Conservation (phyloP, 2,113 vertebrate species). For the Chloroceryle aenea region DNA sequence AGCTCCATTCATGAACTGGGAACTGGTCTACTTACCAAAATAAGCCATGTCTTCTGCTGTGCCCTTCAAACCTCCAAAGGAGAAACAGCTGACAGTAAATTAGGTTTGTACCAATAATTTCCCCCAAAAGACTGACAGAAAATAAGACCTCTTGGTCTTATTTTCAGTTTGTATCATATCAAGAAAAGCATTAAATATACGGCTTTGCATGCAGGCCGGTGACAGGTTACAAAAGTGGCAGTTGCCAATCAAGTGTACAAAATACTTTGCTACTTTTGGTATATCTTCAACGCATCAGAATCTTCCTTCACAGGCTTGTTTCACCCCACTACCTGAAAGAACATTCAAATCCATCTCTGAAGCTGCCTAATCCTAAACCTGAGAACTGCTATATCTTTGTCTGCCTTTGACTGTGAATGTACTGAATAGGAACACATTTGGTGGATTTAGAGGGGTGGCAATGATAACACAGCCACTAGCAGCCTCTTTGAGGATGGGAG, state of each 20-base stretch:
- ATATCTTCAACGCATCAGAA: neutral
- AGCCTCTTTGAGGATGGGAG: neutral
- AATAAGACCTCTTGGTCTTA: neutral
- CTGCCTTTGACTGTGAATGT: neutral
- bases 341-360: neutral
- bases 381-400: neutral
- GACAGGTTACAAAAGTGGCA: neutral
- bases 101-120: neutral
- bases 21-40: neutral
- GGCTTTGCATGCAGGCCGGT: neutral
- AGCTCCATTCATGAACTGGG: neutral
- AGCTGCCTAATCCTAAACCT: neutral
- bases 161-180: neutral
- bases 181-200: neutral
- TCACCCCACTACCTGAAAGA: neutral
- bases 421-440: neutral
- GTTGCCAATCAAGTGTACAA: neutral
- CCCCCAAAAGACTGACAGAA: neutral
- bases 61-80: neutral
- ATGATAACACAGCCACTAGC: neutral
- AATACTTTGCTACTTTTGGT: neutral
- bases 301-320: neutral
- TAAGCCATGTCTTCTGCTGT: neutral
- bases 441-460: neutral
- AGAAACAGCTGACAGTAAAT: neutral